phyloP scores from a whole-genome alignment of 2,113 vertebrate genomes.

The Calidris pygmaea region DNA sequence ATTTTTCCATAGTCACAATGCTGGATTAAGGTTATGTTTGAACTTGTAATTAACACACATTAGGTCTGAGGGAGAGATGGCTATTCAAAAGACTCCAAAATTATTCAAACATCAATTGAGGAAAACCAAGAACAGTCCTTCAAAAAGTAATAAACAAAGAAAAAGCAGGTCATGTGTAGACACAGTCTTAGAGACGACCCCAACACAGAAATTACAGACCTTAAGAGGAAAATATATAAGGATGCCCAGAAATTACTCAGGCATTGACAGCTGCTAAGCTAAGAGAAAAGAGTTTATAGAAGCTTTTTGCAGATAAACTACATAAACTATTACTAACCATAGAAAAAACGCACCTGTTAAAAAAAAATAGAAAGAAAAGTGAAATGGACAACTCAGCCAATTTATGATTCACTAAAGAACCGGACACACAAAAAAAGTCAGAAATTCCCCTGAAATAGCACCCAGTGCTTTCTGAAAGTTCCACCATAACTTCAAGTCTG shows the following conservation, averaged over 20 bases:
- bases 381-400: background rate
- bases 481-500: background rate
- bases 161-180: background rate
- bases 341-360: background rate
- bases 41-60: background rate
- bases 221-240: background rate
- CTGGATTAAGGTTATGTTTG: no score
- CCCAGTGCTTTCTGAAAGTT: background rate
- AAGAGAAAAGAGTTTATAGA: background rate
- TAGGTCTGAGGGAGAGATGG: background rate
- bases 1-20: no score
- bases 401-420: background rate
- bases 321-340: background rate
- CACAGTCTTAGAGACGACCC: background rate
- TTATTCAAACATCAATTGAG: background rate
- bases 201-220: background rate
- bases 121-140: background rate
- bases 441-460: background rate
- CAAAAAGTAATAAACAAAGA: background rate
- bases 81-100: background rate
- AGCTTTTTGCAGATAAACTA: background rate
- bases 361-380: background rate
- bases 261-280: background rate
- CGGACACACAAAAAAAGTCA: background rate
- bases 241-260: background rate